A percentile compares a stretch with the other conserved stretches of the same genome.
Evolutionary conservation across 2,888 invertebrate genomes (phyloP).

Genomic region (Sinhomidia bicolor): DNA sequence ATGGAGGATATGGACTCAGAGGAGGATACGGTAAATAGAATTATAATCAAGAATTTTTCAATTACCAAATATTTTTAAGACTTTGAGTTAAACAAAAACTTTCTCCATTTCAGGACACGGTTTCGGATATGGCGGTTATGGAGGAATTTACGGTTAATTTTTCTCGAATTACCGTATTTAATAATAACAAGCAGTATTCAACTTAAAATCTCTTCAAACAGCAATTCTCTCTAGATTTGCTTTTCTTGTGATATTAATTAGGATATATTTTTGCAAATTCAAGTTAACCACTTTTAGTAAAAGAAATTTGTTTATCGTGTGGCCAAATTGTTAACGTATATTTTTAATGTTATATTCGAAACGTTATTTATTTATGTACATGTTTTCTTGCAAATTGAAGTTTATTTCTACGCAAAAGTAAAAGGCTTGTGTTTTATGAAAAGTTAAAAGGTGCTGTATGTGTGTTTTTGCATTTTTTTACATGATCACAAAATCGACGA

Average conservation of each 20-base stretch:
- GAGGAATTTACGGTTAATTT: conserved; percentile 45
- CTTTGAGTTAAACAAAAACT: no score
- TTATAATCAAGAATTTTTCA: no score
- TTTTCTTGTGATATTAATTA: conserved; percentile 22
- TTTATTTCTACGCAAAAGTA: background rate
- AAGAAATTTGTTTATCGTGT: conserved; percentile 20
- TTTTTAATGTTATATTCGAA: conserved; percentile 18
- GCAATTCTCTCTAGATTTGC: background rate
- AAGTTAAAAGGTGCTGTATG: background rate
- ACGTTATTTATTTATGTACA: background rate
- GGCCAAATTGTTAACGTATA: conserved; percentile 51
- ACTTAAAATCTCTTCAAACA: background rate
- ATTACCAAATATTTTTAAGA: no score
- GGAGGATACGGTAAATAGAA: background rate
- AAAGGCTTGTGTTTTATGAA: background rate
- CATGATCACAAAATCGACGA: no score
- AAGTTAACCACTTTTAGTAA: background rate
- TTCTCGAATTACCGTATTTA: background rate
- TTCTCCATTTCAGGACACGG: conserved; percentile 9
- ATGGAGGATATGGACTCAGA: conserved; percentile 34
- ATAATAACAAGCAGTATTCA: conserved; percentile 8
- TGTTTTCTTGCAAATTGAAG: conserved; percentile 24
- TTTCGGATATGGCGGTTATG: conserved; percentile 35
- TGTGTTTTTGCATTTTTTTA: background rate
- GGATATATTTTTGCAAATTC: background rate